These are phyloP conservation scores for Cordilura impudica DNA, from an alignment of 2,888 invertebrate genomes.

Conservation along the genomic window DNA sequence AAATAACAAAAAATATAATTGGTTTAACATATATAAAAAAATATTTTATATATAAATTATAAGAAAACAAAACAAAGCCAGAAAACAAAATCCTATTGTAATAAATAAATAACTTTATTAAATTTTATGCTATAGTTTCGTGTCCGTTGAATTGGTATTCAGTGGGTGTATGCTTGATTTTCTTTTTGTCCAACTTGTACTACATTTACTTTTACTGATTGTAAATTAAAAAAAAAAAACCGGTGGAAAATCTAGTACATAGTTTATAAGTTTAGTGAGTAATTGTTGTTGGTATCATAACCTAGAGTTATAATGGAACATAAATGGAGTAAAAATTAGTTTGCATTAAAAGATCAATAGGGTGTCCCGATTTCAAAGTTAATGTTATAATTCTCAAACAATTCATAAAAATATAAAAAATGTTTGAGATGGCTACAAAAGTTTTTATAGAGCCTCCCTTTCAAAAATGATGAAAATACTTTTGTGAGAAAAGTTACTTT, in stretches of 20 bases:
- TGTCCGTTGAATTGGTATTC: not conserved
- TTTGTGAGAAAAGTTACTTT: too few relatives aligned
- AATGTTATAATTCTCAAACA: too few relatives aligned
- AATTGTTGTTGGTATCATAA: conserved; percentile 50
- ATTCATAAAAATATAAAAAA: too few relatives aligned
- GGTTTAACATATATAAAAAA: not conserved
- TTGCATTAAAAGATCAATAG: too few relatives aligned
- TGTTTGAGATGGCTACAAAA: too few relatives aligned
- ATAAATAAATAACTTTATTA: conserved; percentile 30
- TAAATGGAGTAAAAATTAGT: conserved; percentile 30
- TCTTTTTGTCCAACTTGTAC: not conserved
- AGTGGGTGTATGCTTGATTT: conserved; percentile 38
- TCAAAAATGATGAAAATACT: too few relatives aligned
- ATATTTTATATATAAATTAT: too few relatives aligned
- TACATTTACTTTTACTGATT: not conserved
- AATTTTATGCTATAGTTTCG: conserved; percentile 26
- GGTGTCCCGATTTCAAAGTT: too few relatives aligned
- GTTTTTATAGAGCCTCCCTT: too few relatives aligned
- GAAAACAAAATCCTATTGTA: not conserved
- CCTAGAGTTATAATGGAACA: conserved; percentile 41
- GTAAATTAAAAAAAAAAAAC: not conserved
- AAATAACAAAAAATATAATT: not conserved
- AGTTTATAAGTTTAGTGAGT: conserved; percentile 9
- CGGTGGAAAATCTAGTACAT: not conserved
- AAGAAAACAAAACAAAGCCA: not conserved